Conservation (phyloP, 30 jellyfish, hydroid and myxozoan species). For the Hydra vulgaris region DNA sequence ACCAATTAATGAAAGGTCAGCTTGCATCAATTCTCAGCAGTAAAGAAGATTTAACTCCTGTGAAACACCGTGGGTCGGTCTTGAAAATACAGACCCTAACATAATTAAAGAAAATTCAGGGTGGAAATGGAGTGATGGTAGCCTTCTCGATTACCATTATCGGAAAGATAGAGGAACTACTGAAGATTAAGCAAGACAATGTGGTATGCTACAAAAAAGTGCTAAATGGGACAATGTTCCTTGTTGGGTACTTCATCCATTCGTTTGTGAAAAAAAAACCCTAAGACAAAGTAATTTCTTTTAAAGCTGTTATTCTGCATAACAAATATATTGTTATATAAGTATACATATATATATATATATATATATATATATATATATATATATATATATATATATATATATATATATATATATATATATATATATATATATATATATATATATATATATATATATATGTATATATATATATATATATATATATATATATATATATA, state of each 20-base stretch:
- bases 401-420: too few species aligned
- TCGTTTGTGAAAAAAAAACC: neutral
- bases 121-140: neutral
- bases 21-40: neutral
- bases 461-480: too few species aligned
- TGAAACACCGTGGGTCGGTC: conserved; percentile 11
- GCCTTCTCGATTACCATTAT: neutral
- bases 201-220: neutral
- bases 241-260: conserved; percentile 11
- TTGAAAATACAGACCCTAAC: conserved; percentile 17
- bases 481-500: too few species aligned
- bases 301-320: too few species aligned
- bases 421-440: too few species aligned
- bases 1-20: neutral
- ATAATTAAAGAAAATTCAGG: neutral
- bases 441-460: too few species aligned
- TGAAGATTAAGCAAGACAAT: conserved; percentile 1
- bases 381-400: too few species aligned
- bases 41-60: conserved; percentile 5
- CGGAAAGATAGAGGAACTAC: neutral
- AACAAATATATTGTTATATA: too few species aligned
- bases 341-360: too few species aligned
- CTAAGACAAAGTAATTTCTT: too few species aligned
- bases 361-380: too few species aligned
- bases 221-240: neutral